phyloP scores from a whole-genome alignment of 2,797 vertebrate genomes.

The Stomatorhinus walkeri region DNA sequence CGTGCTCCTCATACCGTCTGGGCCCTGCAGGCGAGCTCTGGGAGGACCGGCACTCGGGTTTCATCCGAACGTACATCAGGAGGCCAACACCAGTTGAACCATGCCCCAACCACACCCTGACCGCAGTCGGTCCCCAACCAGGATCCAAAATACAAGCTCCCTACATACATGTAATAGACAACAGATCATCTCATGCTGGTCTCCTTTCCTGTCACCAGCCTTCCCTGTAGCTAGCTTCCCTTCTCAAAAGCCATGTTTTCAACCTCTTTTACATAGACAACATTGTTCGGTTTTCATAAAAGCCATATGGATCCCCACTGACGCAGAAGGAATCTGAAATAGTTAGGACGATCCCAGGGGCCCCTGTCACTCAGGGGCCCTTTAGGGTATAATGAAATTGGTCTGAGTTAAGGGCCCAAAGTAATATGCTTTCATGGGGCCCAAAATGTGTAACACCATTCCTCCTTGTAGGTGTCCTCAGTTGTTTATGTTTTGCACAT shows the following conservation, averaged over 20 bases:
- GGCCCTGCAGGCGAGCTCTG: conserved; percentile 46
- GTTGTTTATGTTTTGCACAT: background rate
- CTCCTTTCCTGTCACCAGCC: background rate
- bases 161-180: background rate
- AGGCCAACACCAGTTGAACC: background rate
- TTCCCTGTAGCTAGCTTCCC: background rate
- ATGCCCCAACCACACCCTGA: background rate
- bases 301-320: background rate
- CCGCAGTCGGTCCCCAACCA: background rate
- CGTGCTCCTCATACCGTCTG: conserved; percentile 58
- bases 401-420: background rate
- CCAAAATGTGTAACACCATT: background rate
- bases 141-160: background rate
- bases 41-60: conserved; percentile 32
- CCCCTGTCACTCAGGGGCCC: background rate
- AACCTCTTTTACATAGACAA: background rate
- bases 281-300: background rate
- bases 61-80: conserved; percentile 32
- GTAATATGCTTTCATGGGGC: background rate
- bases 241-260: background rate
- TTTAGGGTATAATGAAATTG: background rate
- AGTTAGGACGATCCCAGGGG: background rate
- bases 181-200: background rate
- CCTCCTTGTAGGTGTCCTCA: background rate
- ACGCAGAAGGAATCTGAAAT: background rate